These are phyloP conservation scores for Physella acuta DNA, from an alignment of 1,140 invertebrate species.

Conservation along the genomic window DNA sequence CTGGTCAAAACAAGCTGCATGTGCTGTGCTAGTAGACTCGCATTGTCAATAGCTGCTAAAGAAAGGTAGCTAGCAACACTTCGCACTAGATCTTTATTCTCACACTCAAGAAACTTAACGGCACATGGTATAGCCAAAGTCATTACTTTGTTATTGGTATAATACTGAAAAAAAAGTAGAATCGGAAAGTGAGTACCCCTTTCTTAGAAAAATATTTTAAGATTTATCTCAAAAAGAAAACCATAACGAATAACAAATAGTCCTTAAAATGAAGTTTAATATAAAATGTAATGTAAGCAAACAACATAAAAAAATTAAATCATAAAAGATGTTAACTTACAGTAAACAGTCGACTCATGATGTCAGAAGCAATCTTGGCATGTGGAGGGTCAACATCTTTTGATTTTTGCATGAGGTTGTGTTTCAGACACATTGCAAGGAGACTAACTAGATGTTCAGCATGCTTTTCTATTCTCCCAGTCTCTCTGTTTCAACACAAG, in stretches of 20 bases:
- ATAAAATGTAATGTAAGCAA: too few species aligned
- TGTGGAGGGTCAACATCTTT: slow-evolving; percentile 85
- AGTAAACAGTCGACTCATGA: slow-evolving; percentile 90
- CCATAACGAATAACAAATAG: too few species aligned
- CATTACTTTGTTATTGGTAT: slow-evolving; percentile 84
- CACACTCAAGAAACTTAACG: slow-evolving; percentile 86
- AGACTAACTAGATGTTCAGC: slow-evolving; percentile 78
- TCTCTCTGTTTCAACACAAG: slow-evolving; percentile 68
- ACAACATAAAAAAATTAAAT: too few species aligned
- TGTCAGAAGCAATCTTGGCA: slow-evolving; percentile 91
- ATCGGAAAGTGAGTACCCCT: too few species aligned
- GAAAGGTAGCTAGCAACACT: slow-evolving; percentile 90
- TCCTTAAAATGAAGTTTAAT: too few species aligned
- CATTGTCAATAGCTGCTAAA: slow-evolving; percentile 88
- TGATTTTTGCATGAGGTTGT: slow-evolving; percentile 80
- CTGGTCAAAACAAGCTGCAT: slow-evolving; percentile 87
- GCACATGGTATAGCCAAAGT: slow-evolving; percentile 83
- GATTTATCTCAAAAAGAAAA: too few species aligned
- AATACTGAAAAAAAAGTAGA: slow-evolving; percentile 68
- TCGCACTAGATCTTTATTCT: slow-evolving; percentile 82
- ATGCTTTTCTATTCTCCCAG: slow-evolving; percentile 82
- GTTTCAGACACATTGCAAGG: slow-evolving; percentile 82
- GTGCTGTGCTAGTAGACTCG: slow-evolving; percentile 79
- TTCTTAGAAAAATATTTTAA: too few species aligned
- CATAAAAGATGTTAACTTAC: slow-evolving; percentile 64